phyloP scores from a whole-genome alignment of 1,140 invertebrate species.

The Zaprionus vittiger region DNA sequence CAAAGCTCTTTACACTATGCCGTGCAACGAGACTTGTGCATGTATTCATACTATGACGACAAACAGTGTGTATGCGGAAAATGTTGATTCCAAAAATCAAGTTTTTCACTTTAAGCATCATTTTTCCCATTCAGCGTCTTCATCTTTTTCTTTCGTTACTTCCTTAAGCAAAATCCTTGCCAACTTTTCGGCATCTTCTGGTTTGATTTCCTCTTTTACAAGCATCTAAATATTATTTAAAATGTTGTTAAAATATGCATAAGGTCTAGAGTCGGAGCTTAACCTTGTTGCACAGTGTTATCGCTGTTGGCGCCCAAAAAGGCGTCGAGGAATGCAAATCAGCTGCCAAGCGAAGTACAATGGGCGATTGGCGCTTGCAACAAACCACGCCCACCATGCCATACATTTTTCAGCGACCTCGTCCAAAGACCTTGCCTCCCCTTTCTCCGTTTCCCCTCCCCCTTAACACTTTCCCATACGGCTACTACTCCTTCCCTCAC shows the following conservation, averaged over 20 bases:
- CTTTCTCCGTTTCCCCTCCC: not conserved
- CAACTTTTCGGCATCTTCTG: not conserved
- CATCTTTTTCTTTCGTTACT: not conserved
- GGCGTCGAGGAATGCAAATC: conserved; percentile 47
- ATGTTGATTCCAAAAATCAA: not conserved
- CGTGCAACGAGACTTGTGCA: not conserved
- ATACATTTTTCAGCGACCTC: conserved; percentile 26
- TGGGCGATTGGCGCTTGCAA: conserved; percentile 18
- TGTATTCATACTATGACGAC: not conserved
- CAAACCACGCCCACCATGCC: conserved; percentile 26
- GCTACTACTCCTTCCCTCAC: not conserved
- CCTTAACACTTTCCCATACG: not conserved
- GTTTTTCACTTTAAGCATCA: not conserved
- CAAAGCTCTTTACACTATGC: no score
- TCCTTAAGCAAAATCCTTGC: not conserved
- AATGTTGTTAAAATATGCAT: not conserved
- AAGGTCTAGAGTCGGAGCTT: not conserved
- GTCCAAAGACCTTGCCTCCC: conserved; percentile 20
- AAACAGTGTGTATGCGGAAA: no score
- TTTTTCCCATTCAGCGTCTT: not conserved
- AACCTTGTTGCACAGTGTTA: conserved; percentile 12
- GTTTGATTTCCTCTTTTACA: not conserved
- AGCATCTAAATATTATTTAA: not conserved
- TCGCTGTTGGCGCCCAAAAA: conserved; percentile 4
- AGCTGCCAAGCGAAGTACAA: conserved; percentile 17